These are phyloP conservation scores for Tetropium fuscum DNA, from an alignment of 2,888 invertebrate species.

Conservation along the genomic window DNA sequence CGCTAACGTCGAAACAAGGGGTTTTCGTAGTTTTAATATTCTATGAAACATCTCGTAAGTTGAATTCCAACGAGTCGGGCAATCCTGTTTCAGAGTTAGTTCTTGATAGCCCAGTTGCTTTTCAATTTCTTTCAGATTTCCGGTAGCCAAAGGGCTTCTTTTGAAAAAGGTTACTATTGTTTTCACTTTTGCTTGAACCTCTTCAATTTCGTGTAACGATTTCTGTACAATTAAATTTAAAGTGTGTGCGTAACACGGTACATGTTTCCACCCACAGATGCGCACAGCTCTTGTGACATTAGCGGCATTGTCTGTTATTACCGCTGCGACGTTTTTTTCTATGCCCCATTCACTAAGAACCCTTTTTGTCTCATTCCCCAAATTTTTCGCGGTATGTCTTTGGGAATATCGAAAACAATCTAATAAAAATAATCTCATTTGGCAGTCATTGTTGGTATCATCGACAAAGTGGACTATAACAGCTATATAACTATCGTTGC, in stretches of 20 bases:
- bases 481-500: neutral
- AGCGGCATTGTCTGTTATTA: conserved; percentile 7
- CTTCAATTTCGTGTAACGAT: conserved; percentile 32
- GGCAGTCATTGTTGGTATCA: neutral
- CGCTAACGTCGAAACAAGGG: conserved; percentile 27
- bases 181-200: conserved; percentile 3
- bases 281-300: neutral
- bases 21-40: conserved; percentile 15
- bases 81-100: conserved; percentile 36
- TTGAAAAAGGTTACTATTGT: conserved; percentile 18
- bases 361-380: neutral
- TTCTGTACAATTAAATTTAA: conserved; percentile 41
- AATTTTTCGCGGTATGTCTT: neutral
- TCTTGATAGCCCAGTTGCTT: conserved; percentile 21
- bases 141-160: conserved; percentile 24
- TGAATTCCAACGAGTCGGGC: conserved; percentile 29
- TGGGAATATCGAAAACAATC: conserved; percentile 4
- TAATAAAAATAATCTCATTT: neutral
- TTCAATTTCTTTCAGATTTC: conserved; percentile 24
- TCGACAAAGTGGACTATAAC: neutral
- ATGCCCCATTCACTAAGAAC: neutral
- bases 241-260: conserved; percentile 50
- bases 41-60: conserved; percentile 25
- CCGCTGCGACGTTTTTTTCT: neutral
- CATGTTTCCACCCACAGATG: conserved; percentile 6